These are phyloP conservation scores for Serinus canaria DNA, from an alignment of 2,113 vertebrate genomes.

Conservation along the genomic window DNA sequence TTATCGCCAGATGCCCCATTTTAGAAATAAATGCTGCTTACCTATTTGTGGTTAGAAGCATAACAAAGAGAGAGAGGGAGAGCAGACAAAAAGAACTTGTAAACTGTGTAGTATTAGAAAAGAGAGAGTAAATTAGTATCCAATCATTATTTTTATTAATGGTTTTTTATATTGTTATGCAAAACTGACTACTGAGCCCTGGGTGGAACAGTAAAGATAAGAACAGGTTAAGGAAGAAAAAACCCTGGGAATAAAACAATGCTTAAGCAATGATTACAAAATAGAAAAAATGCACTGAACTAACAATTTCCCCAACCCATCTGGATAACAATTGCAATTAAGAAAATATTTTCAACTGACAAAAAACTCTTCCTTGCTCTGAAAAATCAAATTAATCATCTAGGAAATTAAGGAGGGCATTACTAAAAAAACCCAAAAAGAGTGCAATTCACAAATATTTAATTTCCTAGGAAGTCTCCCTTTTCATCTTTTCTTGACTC, in stretches of 20 bases:
- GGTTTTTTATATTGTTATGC: not conserved
- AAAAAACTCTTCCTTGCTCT: not conserved
- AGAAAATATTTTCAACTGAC: not conserved
- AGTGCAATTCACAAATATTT: not conserved
- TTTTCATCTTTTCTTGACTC: slow-evolving; percentile 5
- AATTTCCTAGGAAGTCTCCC: not conserved
- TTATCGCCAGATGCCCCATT: not conserved
- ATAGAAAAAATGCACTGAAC: not conserved
- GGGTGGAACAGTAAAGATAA: not conserved
- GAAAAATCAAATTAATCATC: not conserved
- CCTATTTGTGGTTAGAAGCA: not conserved
- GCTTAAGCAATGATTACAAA: not conserved
- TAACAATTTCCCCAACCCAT: not conserved
- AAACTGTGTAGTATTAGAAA: not conserved
- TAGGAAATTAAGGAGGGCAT: not conserved
- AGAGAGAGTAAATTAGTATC: not conserved
- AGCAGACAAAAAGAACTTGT: not conserved
- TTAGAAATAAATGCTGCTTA: not conserved
- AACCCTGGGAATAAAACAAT: not conserved
- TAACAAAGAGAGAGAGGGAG: not conserved
- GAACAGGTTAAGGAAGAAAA: not conserved
- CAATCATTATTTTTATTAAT: not conserved
- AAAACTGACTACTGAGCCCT: not conserved
- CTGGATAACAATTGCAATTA: not conserved
- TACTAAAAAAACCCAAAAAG: not conserved